Percentiles rank a stretch among this genome's conserved stretches.
These are phyloP conservation scores for Spinus pinus DNA, from an alignment of 2,797 vertebrate species.

Conservation along the genomic window DNA sequence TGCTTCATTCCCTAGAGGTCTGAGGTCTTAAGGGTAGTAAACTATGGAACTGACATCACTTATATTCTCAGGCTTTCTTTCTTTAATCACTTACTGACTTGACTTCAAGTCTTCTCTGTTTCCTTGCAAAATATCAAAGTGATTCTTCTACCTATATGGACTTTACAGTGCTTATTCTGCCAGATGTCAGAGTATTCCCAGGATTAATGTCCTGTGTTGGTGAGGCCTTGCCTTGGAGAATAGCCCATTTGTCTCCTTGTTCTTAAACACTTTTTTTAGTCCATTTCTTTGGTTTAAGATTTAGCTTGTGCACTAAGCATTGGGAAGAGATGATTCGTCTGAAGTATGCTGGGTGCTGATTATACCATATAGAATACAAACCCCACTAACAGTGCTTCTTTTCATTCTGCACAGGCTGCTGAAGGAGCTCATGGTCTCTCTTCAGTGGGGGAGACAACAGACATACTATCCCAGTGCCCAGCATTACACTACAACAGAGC, in stretches of 20 bases:
- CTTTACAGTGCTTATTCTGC: not conserved
- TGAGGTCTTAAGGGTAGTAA: not conserved
- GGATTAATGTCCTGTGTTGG: not conserved
- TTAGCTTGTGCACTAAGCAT: not conserved
- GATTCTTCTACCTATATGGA: not conserved
- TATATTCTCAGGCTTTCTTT: not conserved
- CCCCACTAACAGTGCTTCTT: not conserved
- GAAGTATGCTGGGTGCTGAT: not conserved
- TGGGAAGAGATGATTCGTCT: not conserved
- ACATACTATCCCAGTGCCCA: slow-evolving; percentile 90
- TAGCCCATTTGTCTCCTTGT: not conserved
- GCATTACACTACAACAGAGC: slow-evolving; percentile 86
- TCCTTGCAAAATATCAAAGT: not conserved
- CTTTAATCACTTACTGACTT: not conserved
- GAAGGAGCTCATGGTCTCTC: slow-evolving; percentile 91
- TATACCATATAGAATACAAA: not conserved
- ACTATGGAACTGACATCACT: not conserved
- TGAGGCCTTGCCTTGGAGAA: not conserved
- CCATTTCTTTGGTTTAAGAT: not conserved
- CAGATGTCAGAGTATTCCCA: not conserved
- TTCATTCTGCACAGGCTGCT: slow-evolving; percentile 78
- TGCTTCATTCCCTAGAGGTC: not conserved
- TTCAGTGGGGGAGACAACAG: slow-evolving; percentile 95
- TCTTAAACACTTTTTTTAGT: not conserved
- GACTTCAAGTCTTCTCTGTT: not conserved